Evolutionary conservation across 2,797 vertebrate species (phyloP).

Genomic region (Pagetopsis macropterus): DNA sequence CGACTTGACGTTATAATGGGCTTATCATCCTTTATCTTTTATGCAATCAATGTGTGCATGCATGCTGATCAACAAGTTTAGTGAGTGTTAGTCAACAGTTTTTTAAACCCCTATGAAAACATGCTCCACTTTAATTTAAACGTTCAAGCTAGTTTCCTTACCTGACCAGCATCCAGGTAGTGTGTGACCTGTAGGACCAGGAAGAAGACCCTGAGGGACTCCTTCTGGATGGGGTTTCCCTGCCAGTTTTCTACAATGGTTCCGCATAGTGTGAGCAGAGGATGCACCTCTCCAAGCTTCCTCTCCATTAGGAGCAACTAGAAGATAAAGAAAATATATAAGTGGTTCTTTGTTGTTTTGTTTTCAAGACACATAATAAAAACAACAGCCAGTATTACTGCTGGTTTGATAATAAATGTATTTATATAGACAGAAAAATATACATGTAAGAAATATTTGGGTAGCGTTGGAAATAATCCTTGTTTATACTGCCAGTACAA

Average conservation of each 20-base stretch:
- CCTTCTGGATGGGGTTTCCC: slow-evolving; percentile 98
- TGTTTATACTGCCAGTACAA: not conserved
- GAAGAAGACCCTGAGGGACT: slow-evolving; percentile 96
- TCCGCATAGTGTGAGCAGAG: slow-evolving; percentile 94
- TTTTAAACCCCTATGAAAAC: not conserved
- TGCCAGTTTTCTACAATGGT: slow-evolving; percentile 99
- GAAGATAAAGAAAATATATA: slow-evolving; percentile 8
- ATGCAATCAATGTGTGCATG: not conserved
- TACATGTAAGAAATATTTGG: not conserved
- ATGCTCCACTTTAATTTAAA: not conserved
- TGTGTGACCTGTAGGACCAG: slow-evolving; percentile 97
- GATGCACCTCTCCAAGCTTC: slow-evolving; percentile 97
- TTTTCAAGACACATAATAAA: not conserved
- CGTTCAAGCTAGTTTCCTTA: slow-evolving; percentile 52
- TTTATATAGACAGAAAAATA: not conserved
- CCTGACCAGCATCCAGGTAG: slow-evolving; percentile 98
- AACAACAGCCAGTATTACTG: not conserved
- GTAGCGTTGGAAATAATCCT: not conserved
- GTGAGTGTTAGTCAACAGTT: not conserved
- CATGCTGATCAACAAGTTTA: not conserved
- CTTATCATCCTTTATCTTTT: not conserved
- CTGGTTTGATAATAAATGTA: not conserved
- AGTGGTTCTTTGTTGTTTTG: not conserved
- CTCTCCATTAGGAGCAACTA: slow-evolving; percentile 94
- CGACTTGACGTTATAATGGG: not conserved